phyloP scores from a whole-genome alignment of 1,140 invertebrate genomes.

The Saccostrea echinata region DNA sequence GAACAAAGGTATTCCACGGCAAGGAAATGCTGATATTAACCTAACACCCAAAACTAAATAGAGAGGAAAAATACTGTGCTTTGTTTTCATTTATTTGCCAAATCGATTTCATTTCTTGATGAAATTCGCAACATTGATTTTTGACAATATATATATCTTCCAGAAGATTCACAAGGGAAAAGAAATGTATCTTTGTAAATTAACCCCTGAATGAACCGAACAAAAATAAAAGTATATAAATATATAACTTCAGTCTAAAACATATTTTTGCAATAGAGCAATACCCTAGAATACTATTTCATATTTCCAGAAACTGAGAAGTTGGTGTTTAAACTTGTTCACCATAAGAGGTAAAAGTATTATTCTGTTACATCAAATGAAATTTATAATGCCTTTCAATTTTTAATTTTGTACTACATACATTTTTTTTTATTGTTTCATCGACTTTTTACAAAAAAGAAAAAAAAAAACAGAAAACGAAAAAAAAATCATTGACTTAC shows the following conservation, averaged over 20 bases:
- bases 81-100: not conserved
- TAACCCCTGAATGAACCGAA: not conserved
- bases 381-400: not conserved
- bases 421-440: no score
- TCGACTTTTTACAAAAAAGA: no score
- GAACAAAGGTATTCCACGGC: not conserved
- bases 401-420: no score
- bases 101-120: slow-evolving; percentile 3
- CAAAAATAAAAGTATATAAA: not conserved
- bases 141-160: not conserved
- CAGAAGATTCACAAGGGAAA: not conserved
- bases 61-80: not conserved
- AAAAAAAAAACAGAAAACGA: no score
- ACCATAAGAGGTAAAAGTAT: no score
- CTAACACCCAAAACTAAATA: not conserved
- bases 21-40: not conserved
- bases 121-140: not conserved
- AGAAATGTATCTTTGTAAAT: not conserved
- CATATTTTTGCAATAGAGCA: no score
- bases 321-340: no score
- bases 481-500: not conserved
- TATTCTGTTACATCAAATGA: not conserved
- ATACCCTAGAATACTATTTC: no score
- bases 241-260: not conserved
- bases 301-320: no score